phyloP scores from a whole-genome alignment of 2,888 invertebrate genomes.

The Ichneumoninae sp. region DNA sequence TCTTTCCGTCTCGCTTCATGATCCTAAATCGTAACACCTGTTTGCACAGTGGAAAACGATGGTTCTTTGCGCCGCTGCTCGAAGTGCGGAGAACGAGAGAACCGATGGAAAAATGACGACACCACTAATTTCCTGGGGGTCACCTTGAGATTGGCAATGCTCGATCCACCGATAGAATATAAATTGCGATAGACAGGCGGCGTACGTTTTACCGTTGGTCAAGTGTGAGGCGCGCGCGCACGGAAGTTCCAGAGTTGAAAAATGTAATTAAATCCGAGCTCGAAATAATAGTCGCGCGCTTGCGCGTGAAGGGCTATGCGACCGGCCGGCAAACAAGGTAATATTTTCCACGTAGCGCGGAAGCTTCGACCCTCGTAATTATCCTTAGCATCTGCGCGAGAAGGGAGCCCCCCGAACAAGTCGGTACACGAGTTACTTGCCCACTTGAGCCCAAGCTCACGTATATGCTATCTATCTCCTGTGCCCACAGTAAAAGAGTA shows the following conservation, averaged over 20 bases:
- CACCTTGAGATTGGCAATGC: neutral
- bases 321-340: conserved; percentile 45
- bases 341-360: conserved; percentile 74
- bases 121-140: neutral
- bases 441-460: conserved; percentile 18
- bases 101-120: neutral
- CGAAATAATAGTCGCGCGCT: conserved; percentile 1
- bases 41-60: neutral
- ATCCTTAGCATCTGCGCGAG: conserved; percentile 64
- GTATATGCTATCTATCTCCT: conserved; percentile 26
- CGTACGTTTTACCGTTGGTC: conserved; percentile 37
- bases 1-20: neutral
- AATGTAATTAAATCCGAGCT: conserved; percentile 15
- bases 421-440: conserved; percentile 30
- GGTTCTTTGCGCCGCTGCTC: neutral
- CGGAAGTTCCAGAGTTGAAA: conserved; percentile 23
- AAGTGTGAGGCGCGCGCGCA: conserved; percentile 8
- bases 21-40: neutral
- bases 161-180: neutral
- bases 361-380: conserved; percentile 71
- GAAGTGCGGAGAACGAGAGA: neutral
- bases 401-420: conserved; percentile 45
- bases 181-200: neutral
- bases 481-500: conserved; percentile 17
- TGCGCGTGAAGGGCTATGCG: conserved; percentile 27